Base-by-base conservation (phyloP, 2,888 invertebrate species). In the Drosophila nr. perissopoda region DNA sequence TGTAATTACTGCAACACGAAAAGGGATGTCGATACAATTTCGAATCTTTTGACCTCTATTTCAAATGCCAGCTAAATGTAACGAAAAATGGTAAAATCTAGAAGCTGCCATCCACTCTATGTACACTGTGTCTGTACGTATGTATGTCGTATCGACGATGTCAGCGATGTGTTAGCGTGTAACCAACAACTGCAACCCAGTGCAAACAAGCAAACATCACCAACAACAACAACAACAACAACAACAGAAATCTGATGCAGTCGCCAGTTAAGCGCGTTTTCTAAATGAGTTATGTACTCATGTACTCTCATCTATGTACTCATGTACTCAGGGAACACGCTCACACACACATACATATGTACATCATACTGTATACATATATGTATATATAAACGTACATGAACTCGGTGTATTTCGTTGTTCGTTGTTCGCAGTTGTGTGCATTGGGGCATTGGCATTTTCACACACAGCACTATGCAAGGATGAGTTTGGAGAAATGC, bases 401-500 rank as follows among this genome's bases (percentile, higher is more conserved):
- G 8, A 2, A 29, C 51, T 51, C 51, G 29, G n/a, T 31, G 49
- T 34, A 8, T 25, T 61, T 45, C 34, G 53, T 16, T 45, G 36
- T 64, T 49, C 33, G 57, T 36, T 36, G 45, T 16, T 45, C 45
- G 45, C 45, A 45, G 25, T 27, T 56, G 58, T 78, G 61, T 78
- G 71, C 78, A 78, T 76, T 80, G 68, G 78, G 78, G 81, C 78
- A 78, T 80, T 78, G 78, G 78, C 81, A 78, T 78, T 78, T 76
- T 52, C 38, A 25, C 48, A 36, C 18, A 33, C 6, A 42, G 42
- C 53, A 54, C 60, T 51, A 62, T 71, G 78, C 76, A 76, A 56
- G 66, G 36, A 60, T 29, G 56, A 72, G 78, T 52, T 76, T 78
- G 81, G 49, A 42, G 68, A 38, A 56, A 80, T 76, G 78, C 81